phyloP scores from a whole-genome alignment of 2,888 invertebrate genomes.

The Zygogramma bicolorata region DNA sequence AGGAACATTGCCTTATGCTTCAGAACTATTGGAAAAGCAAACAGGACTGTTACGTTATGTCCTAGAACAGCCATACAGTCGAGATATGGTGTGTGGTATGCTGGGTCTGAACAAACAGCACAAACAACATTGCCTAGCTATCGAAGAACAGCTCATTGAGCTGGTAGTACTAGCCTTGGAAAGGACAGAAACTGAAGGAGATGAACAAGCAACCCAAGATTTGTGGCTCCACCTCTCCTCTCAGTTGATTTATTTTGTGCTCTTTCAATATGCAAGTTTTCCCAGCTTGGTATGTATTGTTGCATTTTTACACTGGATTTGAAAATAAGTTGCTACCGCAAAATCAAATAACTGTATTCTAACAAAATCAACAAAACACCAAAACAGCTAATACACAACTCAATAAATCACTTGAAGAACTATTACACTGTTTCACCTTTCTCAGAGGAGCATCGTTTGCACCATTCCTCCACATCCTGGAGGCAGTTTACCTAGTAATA shows the following conservation, averaged over 20 bases:
- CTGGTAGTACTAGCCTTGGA: constrained; percentile 93
- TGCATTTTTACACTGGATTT: neutral
- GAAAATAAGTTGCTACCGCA: too few relatives aligned
- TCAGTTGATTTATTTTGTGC: constrained; percentile 93
- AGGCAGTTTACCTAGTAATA: too few relatives aligned
- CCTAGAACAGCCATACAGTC: constrained; percentile 93
- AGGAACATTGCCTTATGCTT: constrained; percentile 87
- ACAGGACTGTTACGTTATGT: constrained; percentile 90
- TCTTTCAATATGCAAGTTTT: constrained; percentile 94
- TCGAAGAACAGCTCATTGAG: constrained; percentile 94
- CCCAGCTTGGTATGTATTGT: constrained; percentile 78
- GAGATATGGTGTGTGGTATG: constrained; percentile 97
- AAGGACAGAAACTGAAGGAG: constrained; percentile 78
- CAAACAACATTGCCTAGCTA: constrained; percentile 76
- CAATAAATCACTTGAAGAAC: too few relatives aligned
- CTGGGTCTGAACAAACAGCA: constrained; percentile 93
- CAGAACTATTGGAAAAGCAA: constrained; percentile 89
- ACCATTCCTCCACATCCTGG: too few relatives aligned
- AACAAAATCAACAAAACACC: too few relatives aligned
- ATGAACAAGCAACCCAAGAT: constrained; percentile 78
- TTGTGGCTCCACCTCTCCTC: constrained; percentile 94
- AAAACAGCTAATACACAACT: too few relatives aligned
- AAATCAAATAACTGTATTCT: too few relatives aligned
- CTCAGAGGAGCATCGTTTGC: too few relatives aligned
- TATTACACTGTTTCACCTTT: too few relatives aligned